Evolutionary conservation across 2,888 invertebrate species (phyloP).

Genomic region (Epinotia brunnichana): DNA sequence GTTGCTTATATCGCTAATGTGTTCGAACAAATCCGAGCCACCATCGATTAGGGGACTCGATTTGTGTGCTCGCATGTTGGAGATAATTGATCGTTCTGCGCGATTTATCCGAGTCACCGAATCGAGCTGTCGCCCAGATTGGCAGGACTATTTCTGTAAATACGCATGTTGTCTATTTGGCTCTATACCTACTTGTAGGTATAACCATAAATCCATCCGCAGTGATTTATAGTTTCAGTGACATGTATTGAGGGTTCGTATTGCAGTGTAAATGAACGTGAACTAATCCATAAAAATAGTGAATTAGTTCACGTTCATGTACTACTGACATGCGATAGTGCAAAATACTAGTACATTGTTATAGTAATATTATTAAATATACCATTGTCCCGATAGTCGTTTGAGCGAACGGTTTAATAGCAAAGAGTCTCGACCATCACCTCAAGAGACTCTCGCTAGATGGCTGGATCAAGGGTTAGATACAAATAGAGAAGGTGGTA

Average conservation of each 20-base stretch:
- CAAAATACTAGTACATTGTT: too few relatives aligned
- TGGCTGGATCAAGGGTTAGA: too few relatives aligned
- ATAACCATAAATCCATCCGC: not conserved
- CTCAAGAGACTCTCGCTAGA: too few relatives aligned
- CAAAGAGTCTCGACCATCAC: too few relatives aligned
- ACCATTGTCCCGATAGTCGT: too few relatives aligned
- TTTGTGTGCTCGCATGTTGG: conserved; percentile 48
- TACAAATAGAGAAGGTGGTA: too few relatives aligned
- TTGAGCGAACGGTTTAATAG: too few relatives aligned
- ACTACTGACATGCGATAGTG: too few relatives aligned
- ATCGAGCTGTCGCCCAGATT: conserved; percentile 49
- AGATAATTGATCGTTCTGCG: conserved; percentile 56
- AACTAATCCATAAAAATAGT: too few relatives aligned
- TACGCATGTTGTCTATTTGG: not conserved
- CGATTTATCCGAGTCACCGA: conserved; percentile 49
- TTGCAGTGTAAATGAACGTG: too few relatives aligned
- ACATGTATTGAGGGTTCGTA: not conserved
- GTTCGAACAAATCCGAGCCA: conserved; percentile 62
- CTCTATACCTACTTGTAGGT: not conserved
- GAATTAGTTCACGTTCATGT: too few relatives aligned
- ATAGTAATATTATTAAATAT: too few relatives aligned
- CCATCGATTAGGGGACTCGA: conserved; percentile 51
- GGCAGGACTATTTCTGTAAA: conserved; percentile 36
- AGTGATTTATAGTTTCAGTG: not conserved
- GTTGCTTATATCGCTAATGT: conserved; percentile 65